Evolutionary conservation across 2,888 invertebrate genomes (phyloP).

Genomic region (Callyntrura guangdongensis): DNA sequence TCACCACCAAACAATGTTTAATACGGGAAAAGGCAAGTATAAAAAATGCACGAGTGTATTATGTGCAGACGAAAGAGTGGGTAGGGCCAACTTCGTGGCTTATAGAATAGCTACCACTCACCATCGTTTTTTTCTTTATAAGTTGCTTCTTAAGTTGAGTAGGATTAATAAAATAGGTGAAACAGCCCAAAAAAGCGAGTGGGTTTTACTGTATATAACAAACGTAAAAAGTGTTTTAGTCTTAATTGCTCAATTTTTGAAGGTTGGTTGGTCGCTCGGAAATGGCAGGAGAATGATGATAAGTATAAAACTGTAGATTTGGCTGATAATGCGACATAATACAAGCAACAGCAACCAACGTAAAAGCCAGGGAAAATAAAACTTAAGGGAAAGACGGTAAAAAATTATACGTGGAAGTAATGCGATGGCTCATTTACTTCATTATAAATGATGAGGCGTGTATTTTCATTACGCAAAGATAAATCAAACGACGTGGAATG

Average conservation of each 20-base stretch:
- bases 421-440: conserved; percentile 72
- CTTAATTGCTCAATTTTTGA: conserved; percentile 76
- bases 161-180: conserved; percentile 3
- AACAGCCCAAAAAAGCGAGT: conserved; percentile 7
- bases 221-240: conserved; percentile 50
- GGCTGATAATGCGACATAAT: neutral
- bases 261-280: conserved; percentile 47
- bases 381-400: conserved; percentile 23
- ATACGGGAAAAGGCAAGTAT: neutral
- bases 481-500: conserved; percentile 48
- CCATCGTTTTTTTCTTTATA: no score
- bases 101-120: neutral
- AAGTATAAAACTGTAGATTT: conserved; percentile 33
- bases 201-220: neutral
- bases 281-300: conserved; percentile 48
- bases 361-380: conserved; percentile 22
- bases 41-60: conserved; percentile 30
- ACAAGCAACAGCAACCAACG: neutral
- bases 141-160: neutral
- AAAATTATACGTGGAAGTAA: conserved; percentile 75
- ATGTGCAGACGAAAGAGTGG: conserved; percentile 16
- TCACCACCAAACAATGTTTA: conserved; percentile 12
- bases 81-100: conserved; percentile 3
- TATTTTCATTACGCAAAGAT: conserved; percentile 61
- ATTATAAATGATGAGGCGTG: conserved; percentile 74